These are phyloP conservation scores for Microcebus tavaratra DNA, from an alignment of 2,113 vertebrate genomes.

Conservation along the genomic window DNA sequence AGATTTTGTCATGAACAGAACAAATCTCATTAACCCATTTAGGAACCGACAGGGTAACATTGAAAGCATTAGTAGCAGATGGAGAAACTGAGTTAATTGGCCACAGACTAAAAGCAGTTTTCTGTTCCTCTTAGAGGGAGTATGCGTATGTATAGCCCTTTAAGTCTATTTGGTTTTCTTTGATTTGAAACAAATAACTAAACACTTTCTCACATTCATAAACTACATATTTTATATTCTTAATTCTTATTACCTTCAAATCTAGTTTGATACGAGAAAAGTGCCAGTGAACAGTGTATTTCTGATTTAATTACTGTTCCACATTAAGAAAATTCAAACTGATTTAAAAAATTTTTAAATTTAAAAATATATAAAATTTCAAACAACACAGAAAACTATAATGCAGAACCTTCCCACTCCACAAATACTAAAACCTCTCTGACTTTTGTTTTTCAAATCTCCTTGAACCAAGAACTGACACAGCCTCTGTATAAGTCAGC, in stretches of 20 bases:
- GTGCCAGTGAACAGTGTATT: background rate
- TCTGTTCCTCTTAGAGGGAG: background rate
- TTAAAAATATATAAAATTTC: background rate
- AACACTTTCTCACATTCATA: constrained; percentile 17
- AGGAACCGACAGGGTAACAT: background rate
- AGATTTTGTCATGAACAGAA: background rate
- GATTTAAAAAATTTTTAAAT: background rate
- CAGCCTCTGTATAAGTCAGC: background rate
- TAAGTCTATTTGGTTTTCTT: background rate
- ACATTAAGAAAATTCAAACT: background rate
- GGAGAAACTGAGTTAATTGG: background rate
- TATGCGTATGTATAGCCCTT: background rate
- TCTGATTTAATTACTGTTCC: constrained; percentile 12
- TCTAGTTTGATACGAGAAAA: background rate
- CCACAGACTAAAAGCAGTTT: background rate
- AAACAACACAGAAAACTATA: background rate
- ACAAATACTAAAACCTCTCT: background rate
- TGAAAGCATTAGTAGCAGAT: background rate
- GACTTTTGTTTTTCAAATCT: background rate
- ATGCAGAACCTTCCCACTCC: background rate
- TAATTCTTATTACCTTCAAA: background rate
- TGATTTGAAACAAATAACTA: background rate
- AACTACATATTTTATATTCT: background rate
- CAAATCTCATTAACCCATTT: background rate
- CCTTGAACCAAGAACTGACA: background rate